Base-by-base conservation (phyloP, 2,888 invertebrate genomes). In the Tetheella fluctuosa region DNA sequence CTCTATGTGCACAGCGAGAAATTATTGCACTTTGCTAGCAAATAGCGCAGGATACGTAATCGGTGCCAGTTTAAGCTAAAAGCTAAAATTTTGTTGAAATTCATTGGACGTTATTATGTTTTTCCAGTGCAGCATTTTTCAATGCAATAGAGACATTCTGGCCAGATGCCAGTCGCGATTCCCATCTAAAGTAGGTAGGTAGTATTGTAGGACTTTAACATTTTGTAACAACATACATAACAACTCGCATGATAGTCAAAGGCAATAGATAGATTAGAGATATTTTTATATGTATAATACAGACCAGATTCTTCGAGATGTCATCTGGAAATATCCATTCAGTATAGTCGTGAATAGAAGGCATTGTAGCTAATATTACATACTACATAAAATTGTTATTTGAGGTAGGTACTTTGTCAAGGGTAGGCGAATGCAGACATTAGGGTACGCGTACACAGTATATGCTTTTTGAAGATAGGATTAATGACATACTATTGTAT, bases 51-150 rank as follows among this genome's bases (percentile, higher is more conserved):
- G 12, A 15, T 57, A 59, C 61, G 54, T 64, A 48, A 48, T 48
- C 20, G 48, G 48, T 10, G 48, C 48, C 58, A 61, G 59, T 64
- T 61, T 61, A 39, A 61, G 63, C 66, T 48, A 60, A 65, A 64
- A 57, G 67, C 61, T 65, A 57, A n/a, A n/a, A 62, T 72, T 57
- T 62, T 60, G 42, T 63, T 52, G 61, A 57, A 65, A 58, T 62
- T 66, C 64, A 68, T 64, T 42, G 57, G 58, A 64, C 62, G 60
- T 68, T 73, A 68, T 68, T 71, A 60, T 64, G 62, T 65, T 73
- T 65, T 70, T 68, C 48, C 48, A 4, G 20, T 20, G 48, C 48
- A 20, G 48, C 17, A 48, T 48, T 48, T 48, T 48, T 48, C 48
- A 48, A 48, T 20, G 48, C 48, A 48, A 48, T 48, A 10, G 48